phyloP scores from a whole-genome alignment of 2,888 invertebrate species.

The Oxystoma pomonae region DNA sequence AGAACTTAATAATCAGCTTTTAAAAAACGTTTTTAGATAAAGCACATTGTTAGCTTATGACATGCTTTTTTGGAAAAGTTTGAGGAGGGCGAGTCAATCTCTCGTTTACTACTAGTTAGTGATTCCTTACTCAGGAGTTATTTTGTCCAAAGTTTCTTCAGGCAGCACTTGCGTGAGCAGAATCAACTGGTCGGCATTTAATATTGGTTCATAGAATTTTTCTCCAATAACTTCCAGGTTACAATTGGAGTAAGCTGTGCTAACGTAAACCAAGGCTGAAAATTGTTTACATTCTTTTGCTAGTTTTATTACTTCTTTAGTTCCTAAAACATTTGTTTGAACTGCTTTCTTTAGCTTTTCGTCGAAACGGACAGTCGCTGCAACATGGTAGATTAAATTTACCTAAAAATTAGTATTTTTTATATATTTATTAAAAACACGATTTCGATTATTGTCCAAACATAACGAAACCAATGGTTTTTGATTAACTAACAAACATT shows the following conservation, averaged over 20 bases:
- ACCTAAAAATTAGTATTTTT: constrained; percentile 32
- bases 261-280: constrained; percentile 35
- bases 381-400: constrained; percentile 65
- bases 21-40: no score
- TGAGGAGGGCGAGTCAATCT: no score
- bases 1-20: no score
- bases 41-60: no score
- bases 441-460: no score
- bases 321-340: constrained; percentile 63
- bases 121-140: constrained; percentile 35
- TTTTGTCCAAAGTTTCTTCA: constrained; percentile 42
- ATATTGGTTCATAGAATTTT: constrained; percentile 26
- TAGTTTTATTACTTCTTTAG: constrained; percentile 57
- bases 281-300: constrained; percentile 60
- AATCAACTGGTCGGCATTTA: constrained; percentile 45
- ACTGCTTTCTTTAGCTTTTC: constrained; percentile 63
- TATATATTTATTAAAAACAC: no score
- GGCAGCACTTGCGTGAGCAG: constrained; percentile 36
- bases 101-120: no score
- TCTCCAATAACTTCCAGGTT: constrained; percentile 27
- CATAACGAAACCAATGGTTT: no score
- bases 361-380: constrained; percentile 70
- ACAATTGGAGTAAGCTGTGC: constrained; percentile 33
- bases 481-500: no score
- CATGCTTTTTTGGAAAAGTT: no score